Evolutionary conservation across 2,797 vertebrate genomes (phyloP).

Genomic region (Percopsis omiscomaycus): DNA sequence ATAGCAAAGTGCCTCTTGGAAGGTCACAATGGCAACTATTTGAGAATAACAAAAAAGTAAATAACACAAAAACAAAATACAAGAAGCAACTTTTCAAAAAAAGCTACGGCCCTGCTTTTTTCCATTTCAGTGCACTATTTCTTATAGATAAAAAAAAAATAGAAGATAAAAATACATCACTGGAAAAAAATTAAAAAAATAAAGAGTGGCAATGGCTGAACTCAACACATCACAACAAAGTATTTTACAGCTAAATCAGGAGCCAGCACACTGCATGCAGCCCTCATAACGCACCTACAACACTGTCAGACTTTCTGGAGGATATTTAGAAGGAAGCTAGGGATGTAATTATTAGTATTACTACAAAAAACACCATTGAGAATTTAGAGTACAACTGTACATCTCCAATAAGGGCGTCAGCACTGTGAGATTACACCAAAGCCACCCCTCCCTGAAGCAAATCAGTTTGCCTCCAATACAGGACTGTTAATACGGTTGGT

Average conservation of each 20-base stretch:
- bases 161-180: constrained; percentile 72
- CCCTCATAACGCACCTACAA: constrained; percentile 71
- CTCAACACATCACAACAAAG: constrained; percentile 76
- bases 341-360: constrained; percentile 39
- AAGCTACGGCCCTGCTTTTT: constrained; percentile 55
- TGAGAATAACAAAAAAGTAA: constrained; percentile 20
- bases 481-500: neutral
- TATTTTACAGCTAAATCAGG: constrained; percentile 73
- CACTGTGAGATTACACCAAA: constrained; percentile 47
- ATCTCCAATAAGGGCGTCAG: constrained; percentile 42
- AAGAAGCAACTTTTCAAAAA: constrained; percentile 3
- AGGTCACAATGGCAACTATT: constrained; percentile 75
- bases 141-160: constrained; percentile 41
- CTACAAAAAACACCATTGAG: constrained; percentile 59
- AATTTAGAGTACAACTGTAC: constrained; percentile 59
- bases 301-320: constrained; percentile 63
- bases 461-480: neutral
- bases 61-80: neutral
- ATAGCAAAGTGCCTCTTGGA: constrained; percentile 75
- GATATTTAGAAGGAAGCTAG: constrained; percentile 56
- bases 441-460: constrained; percentile 32
- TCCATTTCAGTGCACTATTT: constrained; percentile 61
- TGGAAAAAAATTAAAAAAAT: constrained; percentile 36
- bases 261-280: constrained; percentile 75
- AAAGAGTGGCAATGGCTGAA: constrained; percentile 74